Conservation (phyloP, 2,113 vertebrate genomes). For the Microcebus ravelobensis region DNA sequence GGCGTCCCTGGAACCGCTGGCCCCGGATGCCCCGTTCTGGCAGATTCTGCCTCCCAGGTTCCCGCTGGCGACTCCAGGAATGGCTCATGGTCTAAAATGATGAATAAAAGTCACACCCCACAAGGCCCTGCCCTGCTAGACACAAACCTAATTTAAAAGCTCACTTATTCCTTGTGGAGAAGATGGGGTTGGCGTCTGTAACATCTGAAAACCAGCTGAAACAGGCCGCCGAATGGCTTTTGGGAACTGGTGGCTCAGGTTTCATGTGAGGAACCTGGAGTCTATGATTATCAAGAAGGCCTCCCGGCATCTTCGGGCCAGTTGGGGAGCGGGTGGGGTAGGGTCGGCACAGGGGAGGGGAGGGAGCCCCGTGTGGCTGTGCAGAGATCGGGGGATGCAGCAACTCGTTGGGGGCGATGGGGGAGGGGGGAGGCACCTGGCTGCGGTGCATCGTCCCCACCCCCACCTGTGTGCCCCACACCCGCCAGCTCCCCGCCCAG, state of each 20-base stretch:
- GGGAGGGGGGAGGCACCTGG: not conserved
- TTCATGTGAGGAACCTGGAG: not conserved
- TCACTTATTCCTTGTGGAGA: not conserved
- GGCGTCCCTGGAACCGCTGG: not conserved
- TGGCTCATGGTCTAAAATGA: rapidly evolving
- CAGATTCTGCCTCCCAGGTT: not conserved
- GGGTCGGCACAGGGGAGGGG: not conserved
- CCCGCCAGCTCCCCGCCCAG: too few relatives aligned
- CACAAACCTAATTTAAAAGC: not conserved
- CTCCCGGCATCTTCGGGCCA: not conserved
- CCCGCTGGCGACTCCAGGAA: rapidly evolving
- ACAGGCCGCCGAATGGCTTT: not conserved
- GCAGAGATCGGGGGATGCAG: not conserved
- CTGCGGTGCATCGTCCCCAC: rapidly evolving
- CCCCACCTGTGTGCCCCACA: rapidly evolving
- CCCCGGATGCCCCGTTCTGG: not conserved
- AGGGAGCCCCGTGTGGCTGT: rapidly evolving
- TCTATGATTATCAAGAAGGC: not conserved
- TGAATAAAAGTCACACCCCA: not conserved
- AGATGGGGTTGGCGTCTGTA: not conserved
- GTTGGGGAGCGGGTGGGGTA: rapidly evolving
- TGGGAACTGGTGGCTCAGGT: not conserved
- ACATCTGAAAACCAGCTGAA: not conserved
- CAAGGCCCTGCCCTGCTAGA: rapidly evolving
- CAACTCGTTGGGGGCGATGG: rapidly evolving